phyloP scores from a whole-genome alignment of 2,888 invertebrate genomes.

The Harpagoxenus sublaevis region DNA sequence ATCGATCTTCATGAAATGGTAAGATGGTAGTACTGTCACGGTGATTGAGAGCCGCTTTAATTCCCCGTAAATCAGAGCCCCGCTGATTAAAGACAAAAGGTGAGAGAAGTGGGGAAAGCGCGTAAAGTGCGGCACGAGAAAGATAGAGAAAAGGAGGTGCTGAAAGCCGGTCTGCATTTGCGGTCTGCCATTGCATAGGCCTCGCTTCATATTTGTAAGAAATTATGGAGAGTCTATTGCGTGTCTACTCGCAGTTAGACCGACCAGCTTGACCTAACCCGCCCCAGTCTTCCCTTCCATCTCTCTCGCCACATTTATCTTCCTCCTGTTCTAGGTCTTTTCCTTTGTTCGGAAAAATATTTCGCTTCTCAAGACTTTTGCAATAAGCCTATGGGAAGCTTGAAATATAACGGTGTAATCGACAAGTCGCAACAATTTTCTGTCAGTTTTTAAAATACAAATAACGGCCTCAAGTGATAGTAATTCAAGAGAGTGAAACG shows the following conservation, averaged over 20 bases:
- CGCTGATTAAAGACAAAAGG: slow-evolving; percentile 68
- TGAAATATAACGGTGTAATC: neutral
- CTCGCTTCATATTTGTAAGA: slow-evolving; percentile 77
- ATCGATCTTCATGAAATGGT: slow-evolving; percentile 56
- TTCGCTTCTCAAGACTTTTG: neutral
- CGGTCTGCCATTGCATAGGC: slow-evolving; percentile 28
- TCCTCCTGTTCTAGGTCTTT: slow-evolving; percentile 24
- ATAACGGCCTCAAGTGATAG: slow-evolving; percentile 18
- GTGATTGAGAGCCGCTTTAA: slow-evolving; percentile 69
- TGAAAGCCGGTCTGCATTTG: slow-evolving; percentile 65
- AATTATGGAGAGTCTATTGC: slow-evolving; percentile 79
- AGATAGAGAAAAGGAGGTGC: slow-evolving; percentile 71
- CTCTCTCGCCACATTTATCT: slow-evolving; percentile 41
- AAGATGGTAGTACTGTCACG: slow-evolving; percentile 55
- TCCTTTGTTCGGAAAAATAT: neutral
- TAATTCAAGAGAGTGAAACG: slow-evolving; percentile 29
- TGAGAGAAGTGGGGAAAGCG: slow-evolving; percentile 37
- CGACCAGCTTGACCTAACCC: slow-evolving; percentile 67
- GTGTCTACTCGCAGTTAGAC: slow-evolving; percentile 79
- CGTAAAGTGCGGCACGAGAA: slow-evolving; percentile 59
- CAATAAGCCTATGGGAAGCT: neutral
- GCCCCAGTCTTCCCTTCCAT: slow-evolving; percentile 76
- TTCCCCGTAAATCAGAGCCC: slow-evolving; percentile 64
- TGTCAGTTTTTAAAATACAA: neutral
- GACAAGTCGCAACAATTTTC: neutral